Evolutionary conservation across 2,888 invertebrate genomes (phyloP), one percentile per base, ranked within the genome.

Genomic region (Ctenicera cuprea): DNA sequence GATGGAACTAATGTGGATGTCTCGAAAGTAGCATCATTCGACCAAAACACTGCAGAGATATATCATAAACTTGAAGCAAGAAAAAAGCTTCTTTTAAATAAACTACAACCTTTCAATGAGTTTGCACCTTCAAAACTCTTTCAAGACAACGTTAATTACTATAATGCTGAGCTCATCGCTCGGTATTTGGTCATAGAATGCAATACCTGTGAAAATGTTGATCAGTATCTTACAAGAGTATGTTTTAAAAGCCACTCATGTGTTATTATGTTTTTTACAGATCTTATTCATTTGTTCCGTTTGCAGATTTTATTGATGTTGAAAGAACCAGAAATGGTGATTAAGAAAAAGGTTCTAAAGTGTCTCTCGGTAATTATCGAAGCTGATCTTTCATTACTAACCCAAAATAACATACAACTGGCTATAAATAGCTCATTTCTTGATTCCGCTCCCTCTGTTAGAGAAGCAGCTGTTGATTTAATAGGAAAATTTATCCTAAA

Each of bases 341-440:
- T 99, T 73, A 91, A 99, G 84, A 99, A 99, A 9, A 97, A 98
- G 89, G 99, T 99, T 54, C 97, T 99, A 95, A 98, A 98, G 88
- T 99, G 99, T 87, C 89, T 99, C 79, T 97, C 98, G 38, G 96
- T 96, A 91, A 98, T 99, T 76, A 98, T 99, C 63, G 99, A 99
- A 88, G 97, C 97, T 8, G 99, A 99, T 89, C 97, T 98, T 5
- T 92, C 94, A 77, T 95, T 97, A 76, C 88, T 97, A 79, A 95
- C 94, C 65, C 90, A 97, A 82, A 92, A 92, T 70, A 98, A 99
- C 84, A 98, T 99, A 95, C 97, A 98, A 88, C 92, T 95, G 86
- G 97, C 97, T 43, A 98, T 99, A 0, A 95, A 97, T 85, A 94
- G 95, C 76, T 95, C 99, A 76, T 96, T 99, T 87, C 90, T 98